Base-by-base conservation (phyloP, 2,113 vertebrate genomes). In the Tor tambroides region DNA sequence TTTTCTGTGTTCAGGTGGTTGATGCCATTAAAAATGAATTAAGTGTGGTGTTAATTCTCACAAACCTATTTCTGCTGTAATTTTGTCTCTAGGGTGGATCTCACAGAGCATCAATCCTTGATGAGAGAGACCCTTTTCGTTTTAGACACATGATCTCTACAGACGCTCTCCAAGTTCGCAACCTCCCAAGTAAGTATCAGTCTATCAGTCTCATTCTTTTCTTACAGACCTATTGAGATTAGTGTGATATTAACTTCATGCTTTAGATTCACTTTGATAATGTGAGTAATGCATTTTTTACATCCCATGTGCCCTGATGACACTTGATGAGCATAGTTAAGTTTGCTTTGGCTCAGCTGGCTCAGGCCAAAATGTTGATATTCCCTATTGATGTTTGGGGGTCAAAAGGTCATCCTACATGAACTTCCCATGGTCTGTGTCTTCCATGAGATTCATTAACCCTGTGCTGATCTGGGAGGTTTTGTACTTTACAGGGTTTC, bases 131-230 rank as follows among this genome's bases (percentile, higher is more conserved):
- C 89, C 97, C 96, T 0, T 97, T 99, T 92, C 96, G 97, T 2
- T 99, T 99, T 46, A 96, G 97, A 46, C 97, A 99, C 93, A 99
- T 99, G 98, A 98, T 99, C 89, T 96, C 98, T 8, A 94, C 97
- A 0, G 96, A 98, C 67, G 97, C 97, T 3, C 94, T 99, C 87
- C 98, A 99, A 94, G 93, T 99, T 83, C 97, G 97, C 15, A 90
- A 96, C 0, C 89, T 96, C 87, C 94, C 97, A 69, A 98, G 96
- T 95, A 92, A 10, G 93, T 93, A 19, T 30, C 35, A 7, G 14
- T 51, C 14, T 49, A 15, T 6, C 19, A 6, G 32, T 72, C 12
- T n/a, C 23, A 10, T 77, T 49, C n/a, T 77, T 77, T 77, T 77
- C 41, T 3, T 14, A 77, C 6, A 4, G 43, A 46, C 23, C 23